A percentile compares a stretch with the other conserved stretches of the same genome.
Evolutionary conservation across 2,888 invertebrate species (phyloP).

Genomic region (Brachyptera risi): DNA sequence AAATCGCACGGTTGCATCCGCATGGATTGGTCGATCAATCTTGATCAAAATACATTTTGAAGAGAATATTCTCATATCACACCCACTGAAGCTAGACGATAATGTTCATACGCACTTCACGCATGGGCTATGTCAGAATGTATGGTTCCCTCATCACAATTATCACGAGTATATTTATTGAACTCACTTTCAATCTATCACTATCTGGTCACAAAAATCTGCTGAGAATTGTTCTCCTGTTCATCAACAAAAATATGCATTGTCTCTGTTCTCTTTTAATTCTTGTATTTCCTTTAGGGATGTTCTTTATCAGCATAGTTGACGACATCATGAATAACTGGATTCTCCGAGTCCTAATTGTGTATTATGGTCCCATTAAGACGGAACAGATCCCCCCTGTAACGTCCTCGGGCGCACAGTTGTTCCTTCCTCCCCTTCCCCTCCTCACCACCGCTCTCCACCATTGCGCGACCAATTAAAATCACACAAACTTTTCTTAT

Average conservation of each 20-base stretch:
- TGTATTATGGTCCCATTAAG: conserved; percentile 10
- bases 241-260: conserved; percentile 15
- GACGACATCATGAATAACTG: conserved; percentile 13
- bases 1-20: too few species aligned
- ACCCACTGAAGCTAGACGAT: too few species aligned
- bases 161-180: too few species aligned
- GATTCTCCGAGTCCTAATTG: conserved; percentile 14
- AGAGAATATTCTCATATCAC: too few species aligned
- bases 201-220: conserved; percentile 7
- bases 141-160: too few species aligned
- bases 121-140: too few species aligned
- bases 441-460: background rate
- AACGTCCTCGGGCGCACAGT: conserved; percentile 16
- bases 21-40: too few species aligned
- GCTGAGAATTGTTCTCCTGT: conserved; percentile 11
- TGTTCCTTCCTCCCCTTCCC: too few species aligned
- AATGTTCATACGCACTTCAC: too few species aligned
- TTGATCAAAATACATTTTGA: too few species aligned
- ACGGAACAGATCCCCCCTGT: background rate
- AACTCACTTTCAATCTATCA: too few species aligned
- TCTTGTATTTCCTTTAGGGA: conserved; percentile 7
- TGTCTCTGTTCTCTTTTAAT: background rate
- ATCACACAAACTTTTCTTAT: background rate
- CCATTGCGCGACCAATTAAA: background rate
- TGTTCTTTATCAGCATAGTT: background rate